phyloP scores from a whole-genome alignment of 2,888 invertebrate genomes.

The Apotomis capreana region DNA sequence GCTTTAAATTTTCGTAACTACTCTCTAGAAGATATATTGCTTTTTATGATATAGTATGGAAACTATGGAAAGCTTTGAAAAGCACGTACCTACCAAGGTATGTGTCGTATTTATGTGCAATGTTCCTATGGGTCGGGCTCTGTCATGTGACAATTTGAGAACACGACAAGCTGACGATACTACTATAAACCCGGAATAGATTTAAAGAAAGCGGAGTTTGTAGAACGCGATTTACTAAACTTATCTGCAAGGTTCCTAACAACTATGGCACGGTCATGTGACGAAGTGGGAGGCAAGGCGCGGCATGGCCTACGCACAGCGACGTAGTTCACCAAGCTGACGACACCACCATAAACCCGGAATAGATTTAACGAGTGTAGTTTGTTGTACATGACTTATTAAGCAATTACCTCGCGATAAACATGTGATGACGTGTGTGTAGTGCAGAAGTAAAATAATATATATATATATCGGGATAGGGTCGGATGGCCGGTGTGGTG shows the following conservation, averaged over 20 bases:
- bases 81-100: too few species aligned
- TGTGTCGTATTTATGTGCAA: too few species aligned
- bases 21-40: too few species aligned
- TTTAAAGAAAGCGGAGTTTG: neutral
- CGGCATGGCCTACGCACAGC: slow-evolving; percentile 17
- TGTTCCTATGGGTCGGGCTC: too few species aligned
- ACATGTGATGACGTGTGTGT: neutral
- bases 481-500: too few species aligned
- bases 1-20: too few species aligned
- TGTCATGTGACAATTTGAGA: too few species aligned
- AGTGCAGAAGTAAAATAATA: neutral
- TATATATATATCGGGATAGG: too few species aligned
- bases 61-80: too few species aligned
- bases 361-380: slow-evolving; percentile 22
- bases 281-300: slow-evolving; percentile 64
- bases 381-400: slow-evolving; percentile 14
- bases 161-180: neutral
- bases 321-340: slow-evolving; percentile 13
- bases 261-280: slow-evolving; percentile 60
- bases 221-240: neutral
- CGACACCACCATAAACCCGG: neutral
- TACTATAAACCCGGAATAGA: slow-evolving; percentile 1
- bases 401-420: neutral
- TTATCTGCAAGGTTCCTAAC: slow-evolving; percentile 50
- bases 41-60: too few species aligned